phyloP scores from a whole-genome alignment of 2,888 invertebrate genomes.

The Chalcosyrphus nemorum region DNA sequence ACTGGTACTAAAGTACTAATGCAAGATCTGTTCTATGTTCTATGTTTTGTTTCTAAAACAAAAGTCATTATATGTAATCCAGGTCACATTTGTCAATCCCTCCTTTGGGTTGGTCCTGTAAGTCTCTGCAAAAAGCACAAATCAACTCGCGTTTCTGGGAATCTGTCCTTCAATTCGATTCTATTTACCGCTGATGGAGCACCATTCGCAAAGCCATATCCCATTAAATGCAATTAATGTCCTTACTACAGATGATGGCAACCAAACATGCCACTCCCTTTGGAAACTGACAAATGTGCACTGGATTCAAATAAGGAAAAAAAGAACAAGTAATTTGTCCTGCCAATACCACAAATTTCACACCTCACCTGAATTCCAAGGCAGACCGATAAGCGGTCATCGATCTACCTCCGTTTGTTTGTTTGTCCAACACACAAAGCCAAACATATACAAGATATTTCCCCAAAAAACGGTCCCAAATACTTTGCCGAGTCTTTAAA shows the following conservation, averaged over 20 bases:
- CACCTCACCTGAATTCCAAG: slow-evolving; percentile 8
- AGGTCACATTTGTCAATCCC: too few relatives aligned
- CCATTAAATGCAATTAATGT: neutral
- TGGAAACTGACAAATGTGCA: neutral
- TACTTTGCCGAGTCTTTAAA: slow-evolving; percentile 12
- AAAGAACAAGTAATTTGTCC: slow-evolving; percentile 15
- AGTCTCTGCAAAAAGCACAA: neutral
- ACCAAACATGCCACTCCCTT: too few relatives aligned
- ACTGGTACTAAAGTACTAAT: too few relatives aligned
- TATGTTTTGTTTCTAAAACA: too few relatives aligned
- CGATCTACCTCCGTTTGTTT: neutral
- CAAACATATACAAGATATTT: neutral
- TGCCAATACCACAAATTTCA: slow-evolving; percentile 10
- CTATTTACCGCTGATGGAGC: neutral
- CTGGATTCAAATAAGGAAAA: neutral
- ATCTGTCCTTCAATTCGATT: neutral
- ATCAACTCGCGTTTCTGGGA: neutral
- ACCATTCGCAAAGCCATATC: neutral
- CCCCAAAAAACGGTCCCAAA: neutral
- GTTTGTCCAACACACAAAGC: neutral
- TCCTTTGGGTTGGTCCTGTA: too few relatives aligned
- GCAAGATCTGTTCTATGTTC: too few relatives aligned
- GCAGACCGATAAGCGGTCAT: neutral
- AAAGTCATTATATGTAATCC: too few relatives aligned
- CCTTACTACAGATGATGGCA: too few relatives aligned